Evolutionary conservation across 2,888 invertebrate genomes (phyloP), one percentile per base, ranked within the genome.

Genomic region (Luperina testacea): DNA sequence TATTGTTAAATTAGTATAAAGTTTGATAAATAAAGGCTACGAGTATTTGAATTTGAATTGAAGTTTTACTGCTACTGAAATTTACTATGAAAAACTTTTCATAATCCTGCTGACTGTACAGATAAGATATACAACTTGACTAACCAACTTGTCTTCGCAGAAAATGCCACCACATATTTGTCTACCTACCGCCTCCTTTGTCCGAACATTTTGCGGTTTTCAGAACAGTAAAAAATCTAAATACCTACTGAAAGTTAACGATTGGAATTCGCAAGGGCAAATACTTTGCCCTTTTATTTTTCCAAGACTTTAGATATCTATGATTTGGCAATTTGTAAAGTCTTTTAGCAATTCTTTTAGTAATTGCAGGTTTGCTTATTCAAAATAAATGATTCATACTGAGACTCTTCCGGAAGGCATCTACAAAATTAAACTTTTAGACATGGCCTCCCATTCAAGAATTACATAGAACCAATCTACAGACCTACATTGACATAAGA

Each of bases 401-500:
- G 4, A 27, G 13, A 42, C 53, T 1, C 1, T 13, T 51, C 8
- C 20, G 51, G 20, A 69, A 32, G 1, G 3, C 1, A 7, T 48
- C 11, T 27, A 48, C 6, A 1, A 45, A 68, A 20, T 63, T 20
- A n/a, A 27, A 68, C 27, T 68, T 48, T 51, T n/a, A n/a, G 5
- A 0, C 17, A 2, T 1, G 15, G 38, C 32, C 24, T 38, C 11
- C 9, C 53, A 77, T 77, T 75, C 63, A 74, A 27, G 17, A 75
- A 71, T 42, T 70, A 57, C 53, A n/a, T 61, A 77, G 6, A 13
- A 76, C 59, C 1, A 38, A 72, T 38, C 24, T 32, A 64, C 53
- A 32, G 3, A 32, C 61, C 42, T 42, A 78, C 42, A 38, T 53
- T 7, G 13, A 78, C 20, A 86, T 69, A 77, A 72, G 20, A 82